Evolutionary conservation across 2,113 vertebrate species (phyloP).

Genomic region (Marcusenius ussheri): DNA sequence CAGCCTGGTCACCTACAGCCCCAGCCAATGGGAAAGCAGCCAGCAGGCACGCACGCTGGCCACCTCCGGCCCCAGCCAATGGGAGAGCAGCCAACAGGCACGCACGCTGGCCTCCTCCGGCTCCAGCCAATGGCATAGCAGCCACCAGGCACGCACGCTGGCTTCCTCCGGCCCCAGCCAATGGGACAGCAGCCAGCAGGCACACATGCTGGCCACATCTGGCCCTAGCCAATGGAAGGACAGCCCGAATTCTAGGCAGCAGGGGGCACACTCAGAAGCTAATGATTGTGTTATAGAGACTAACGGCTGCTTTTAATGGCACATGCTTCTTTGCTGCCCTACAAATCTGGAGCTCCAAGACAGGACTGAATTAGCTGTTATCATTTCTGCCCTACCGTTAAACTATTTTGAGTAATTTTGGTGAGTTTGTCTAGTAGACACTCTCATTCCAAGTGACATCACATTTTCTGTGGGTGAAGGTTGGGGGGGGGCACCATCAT

Average conservation of each 20-base stretch:
- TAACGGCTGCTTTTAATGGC: constrained; percentile 26
- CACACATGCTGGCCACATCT: background rate
- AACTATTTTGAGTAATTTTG: background rate
- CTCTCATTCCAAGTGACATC: background rate
- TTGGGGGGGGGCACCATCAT: background rate
- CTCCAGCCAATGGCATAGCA: background rate
- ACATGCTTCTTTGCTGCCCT: constrained; percentile 26
- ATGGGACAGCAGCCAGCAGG: background rate
- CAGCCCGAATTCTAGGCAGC: background rate
- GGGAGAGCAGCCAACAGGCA: background rate
- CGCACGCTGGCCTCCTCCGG: background rate
- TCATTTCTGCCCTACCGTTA: background rate
- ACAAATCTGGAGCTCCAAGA: constrained; percentile 28
- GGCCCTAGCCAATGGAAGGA: background rate
- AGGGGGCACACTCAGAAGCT: background rate
- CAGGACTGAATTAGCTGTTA: constrained; percentile 16
- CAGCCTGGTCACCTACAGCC: background rate
- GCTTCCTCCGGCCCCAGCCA: background rate
- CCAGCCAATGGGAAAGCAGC: background rate
- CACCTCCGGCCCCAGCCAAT: background rate
- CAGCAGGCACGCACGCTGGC: background rate
- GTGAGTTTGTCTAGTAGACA: background rate
- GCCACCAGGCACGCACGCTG: background rate
- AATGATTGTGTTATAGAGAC: constrained; percentile 24
- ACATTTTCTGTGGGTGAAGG: background rate